Evolutionary conservation across 2,888 invertebrate species (phyloP).

Genomic region (Caenorhabditis becei): DNA sequence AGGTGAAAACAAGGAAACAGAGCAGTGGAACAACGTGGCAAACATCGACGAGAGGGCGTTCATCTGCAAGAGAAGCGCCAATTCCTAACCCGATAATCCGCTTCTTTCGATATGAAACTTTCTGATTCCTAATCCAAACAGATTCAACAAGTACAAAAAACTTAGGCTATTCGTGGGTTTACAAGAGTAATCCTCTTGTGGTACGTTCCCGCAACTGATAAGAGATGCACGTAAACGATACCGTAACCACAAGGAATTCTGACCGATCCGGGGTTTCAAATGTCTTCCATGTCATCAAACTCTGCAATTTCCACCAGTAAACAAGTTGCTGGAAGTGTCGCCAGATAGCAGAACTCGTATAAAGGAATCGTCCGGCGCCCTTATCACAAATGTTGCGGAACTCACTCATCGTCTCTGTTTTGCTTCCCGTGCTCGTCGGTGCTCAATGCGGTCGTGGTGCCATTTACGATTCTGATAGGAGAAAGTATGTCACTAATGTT

Average conservation of each 20-base stretch:
- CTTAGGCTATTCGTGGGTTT: not conserved
- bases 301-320: not conserved
- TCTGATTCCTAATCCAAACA: not conserved
- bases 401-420: not conserved
- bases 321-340: not conserved
- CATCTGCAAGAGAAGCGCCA: conserved; percentile 9
- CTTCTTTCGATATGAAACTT: not conserved
- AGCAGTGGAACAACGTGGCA: conserved; percentile 20
- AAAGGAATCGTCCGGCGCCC: not conserved
- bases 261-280: too few relatives aligned
- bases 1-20: not conserved
- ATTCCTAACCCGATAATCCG: not conserved
- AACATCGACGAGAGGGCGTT: conserved; percentile 13
- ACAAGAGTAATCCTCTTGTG: too few relatives aligned
- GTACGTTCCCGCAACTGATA: too few relatives aligned
- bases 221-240: not conserved
- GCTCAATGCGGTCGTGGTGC: not conserved
- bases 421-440: not conserved
- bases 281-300: too few relatives aligned
- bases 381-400: not conserved
- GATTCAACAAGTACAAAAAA: not conserved
- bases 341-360: too few relatives aligned
- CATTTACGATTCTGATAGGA: not conserved
- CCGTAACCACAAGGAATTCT: too few relatives aligned
- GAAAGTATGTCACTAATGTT: too few relatives aligned